These are phyloP conservation scores for Ditylenchus dipsaci DNA, from an alignment of 1,140 invertebrate genomes.

Conservation along the genomic window DNA sequence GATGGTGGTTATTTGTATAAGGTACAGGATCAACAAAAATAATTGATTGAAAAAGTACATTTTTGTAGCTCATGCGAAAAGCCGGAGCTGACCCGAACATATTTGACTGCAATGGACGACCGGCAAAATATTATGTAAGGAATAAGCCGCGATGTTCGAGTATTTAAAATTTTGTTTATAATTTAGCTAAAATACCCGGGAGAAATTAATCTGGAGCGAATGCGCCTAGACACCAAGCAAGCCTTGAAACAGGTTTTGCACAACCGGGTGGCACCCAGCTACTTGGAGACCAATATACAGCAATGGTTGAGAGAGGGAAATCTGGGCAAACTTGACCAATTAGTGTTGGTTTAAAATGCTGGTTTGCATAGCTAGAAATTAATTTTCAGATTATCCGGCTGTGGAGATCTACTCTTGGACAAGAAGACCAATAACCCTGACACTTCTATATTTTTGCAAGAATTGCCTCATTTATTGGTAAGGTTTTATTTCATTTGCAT, in stretches of 20 bases:
- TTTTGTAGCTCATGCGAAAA: conserved; percentile 67
- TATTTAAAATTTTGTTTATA: no score
- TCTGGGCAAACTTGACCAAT: conserved; percentile 59
- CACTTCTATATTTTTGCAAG: conserved; percentile 66
- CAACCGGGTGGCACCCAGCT: conserved; percentile 55
- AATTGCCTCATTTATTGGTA: conserved; percentile 69
- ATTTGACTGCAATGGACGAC: conserved; percentile 72
- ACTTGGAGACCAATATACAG: conserved; percentile 62
- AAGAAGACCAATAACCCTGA: conserved; percentile 68
- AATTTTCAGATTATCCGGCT: conserved; percentile 51
- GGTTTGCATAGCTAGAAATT: no score
- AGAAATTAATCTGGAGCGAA: conserved; percentile 52
- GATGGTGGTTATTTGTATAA: conserved; percentile 84
- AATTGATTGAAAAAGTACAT: no score
- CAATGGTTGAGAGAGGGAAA: conserved; percentile 61
- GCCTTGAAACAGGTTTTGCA: conserved; percentile 52
- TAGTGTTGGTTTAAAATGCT: conserved; percentile 55
- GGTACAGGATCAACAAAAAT: no score
- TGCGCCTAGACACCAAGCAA: conserved; percentile 55
- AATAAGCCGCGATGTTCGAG: no score
- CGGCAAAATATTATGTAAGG: not conserved
- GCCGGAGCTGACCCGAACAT: conserved; percentile 76
- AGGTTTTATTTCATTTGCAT: conserved; percentile 32
- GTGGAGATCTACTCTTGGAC: conserved; percentile 66
- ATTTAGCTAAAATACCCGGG: conserved; percentile 56